Evolutionary conservation across 2,888 invertebrate species (phyloP), one percentile per base, ranked within the genome.

Genomic region (Eristalis pertinax): DNA sequence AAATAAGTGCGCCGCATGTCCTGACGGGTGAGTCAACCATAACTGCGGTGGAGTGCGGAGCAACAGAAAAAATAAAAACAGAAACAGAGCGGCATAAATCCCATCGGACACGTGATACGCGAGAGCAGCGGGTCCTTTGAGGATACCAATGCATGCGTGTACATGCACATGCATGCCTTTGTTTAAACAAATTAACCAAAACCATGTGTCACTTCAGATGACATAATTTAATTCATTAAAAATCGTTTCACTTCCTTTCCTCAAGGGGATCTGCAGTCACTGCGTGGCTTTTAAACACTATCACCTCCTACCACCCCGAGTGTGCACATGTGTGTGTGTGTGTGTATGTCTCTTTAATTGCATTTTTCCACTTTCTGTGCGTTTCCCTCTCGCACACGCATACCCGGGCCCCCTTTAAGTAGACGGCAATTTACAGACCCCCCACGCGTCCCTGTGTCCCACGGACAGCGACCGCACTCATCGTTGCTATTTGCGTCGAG

Each of bases 201-300:
- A 65, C 63, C 77, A 85, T 77, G 64, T 77, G 82, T 85, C 77
- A 85, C 73, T 63, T 60, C 76, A 82, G 85, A 85, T 78, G 85
- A 82, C 77, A 85, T 82, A 77, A 85, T 82, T 82, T 67, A 81
- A 85, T 85, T 85, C 64, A 85, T 77, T 85, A 77, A 82, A 85
- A 85, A 60, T 76, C 72, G 58, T 82, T 70, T 82, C 29, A 73
- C 74, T 74, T 77, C 73, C 74, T 77, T 82, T 35, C 70, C 72
- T 64, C 74, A 77, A 82, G 72, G 62, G 85, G 38, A 77, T 69
- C 50, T 24, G 32, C 22, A 22, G 38, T 11, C 74, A 58, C 38
- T 50, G 19, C n/a, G 5, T 5, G 50, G n/a, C 24, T 56, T n/a
- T 38, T 19, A 72, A 41, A 35, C 32, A 56, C n/a, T 58, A 8